Evolutionary conservation across 2,113 vertebrate species (phyloP).

Genomic region (Calidris pugnax): DNA sequence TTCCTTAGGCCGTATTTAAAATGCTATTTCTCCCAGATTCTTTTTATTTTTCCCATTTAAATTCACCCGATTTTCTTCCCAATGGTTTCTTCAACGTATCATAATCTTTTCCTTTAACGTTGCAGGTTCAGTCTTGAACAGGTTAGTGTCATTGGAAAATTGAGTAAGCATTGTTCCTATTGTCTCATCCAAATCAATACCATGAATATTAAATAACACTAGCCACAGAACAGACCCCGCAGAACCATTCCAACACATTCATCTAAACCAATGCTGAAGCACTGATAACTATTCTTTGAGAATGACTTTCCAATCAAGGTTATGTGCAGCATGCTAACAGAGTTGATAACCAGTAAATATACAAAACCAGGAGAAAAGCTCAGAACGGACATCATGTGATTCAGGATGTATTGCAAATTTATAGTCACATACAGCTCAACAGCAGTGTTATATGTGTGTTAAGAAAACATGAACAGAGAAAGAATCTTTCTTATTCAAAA

Average conservation of each 20-base stretch:
- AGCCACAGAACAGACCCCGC: not conserved
- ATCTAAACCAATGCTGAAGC: not conserved
- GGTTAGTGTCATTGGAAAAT: not conserved
- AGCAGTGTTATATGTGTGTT: not conserved
- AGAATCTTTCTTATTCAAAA: slow-evolving; percentile 42
- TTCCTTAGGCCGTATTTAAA: not conserved
- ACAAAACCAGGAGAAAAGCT: slow-evolving; percentile 14
- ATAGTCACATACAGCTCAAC: not conserved
- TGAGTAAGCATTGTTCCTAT: not conserved
- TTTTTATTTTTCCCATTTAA: not conserved
- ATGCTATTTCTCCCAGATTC: not conserved
- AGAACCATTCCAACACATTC: not conserved
- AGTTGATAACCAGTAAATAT: not conserved
- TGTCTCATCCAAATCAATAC: slow-evolving; percentile 41
- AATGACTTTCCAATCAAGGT: slow-evolving; percentile 21
- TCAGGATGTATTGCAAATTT: not conserved
- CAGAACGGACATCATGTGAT: not conserved
- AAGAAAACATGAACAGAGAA: slow-evolving; percentile 38
- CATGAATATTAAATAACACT: slow-evolving; percentile 28
- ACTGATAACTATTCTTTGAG: not conserved
- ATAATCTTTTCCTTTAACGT: not conserved
- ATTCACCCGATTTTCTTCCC: not conserved
- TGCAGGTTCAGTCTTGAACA: not conserved
- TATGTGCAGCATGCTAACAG: not conserved
- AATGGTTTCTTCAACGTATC: not conserved